A percentile compares a stretch with the other conserved stretches of the same genome.
Conservation (phyloP, 2,113 vertebrate species). For the Microtus richardsoni region DNA sequence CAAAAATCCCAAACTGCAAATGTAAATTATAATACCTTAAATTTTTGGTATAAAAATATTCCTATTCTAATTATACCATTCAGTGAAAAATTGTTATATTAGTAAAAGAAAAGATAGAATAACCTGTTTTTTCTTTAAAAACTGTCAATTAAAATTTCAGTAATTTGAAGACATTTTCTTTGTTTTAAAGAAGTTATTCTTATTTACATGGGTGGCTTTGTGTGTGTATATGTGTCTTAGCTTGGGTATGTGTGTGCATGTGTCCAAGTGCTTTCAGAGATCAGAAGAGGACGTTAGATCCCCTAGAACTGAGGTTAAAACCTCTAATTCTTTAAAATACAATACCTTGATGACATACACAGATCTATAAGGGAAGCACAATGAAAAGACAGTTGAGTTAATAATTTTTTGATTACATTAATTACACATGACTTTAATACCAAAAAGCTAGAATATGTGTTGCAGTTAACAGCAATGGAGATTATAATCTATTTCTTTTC, state of each 20-base stretch:
- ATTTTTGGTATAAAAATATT: not conserved
- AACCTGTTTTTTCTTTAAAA: accelerated
- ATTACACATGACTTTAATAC: not conserved
- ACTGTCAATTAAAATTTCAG: not conserved
- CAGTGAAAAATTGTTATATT: not conserved
- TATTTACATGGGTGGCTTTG: not conserved
- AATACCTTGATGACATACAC: not conserved
- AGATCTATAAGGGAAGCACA: not conserved
- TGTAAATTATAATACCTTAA: not conserved
- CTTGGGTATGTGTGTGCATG: not conserved
- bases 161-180: not conserved
- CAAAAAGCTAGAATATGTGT: not conserved
- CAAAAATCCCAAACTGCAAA: not conserved
- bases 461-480: not conserved
- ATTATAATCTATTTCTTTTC: not conserved
- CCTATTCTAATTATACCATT: not conserved
- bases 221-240: not conserved
- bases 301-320: not conserved
- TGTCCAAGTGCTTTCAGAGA: not conserved
- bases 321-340: too few relatives aligned
- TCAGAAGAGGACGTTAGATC: not conserved
- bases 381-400: not conserved
- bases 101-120: not conserved
- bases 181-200: not conserved
- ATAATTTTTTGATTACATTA: not conserved